Evolutionary conservation across 2,797 vertebrate species (phyloP).

Genomic region (Rhabdomys pumilio): DNA sequence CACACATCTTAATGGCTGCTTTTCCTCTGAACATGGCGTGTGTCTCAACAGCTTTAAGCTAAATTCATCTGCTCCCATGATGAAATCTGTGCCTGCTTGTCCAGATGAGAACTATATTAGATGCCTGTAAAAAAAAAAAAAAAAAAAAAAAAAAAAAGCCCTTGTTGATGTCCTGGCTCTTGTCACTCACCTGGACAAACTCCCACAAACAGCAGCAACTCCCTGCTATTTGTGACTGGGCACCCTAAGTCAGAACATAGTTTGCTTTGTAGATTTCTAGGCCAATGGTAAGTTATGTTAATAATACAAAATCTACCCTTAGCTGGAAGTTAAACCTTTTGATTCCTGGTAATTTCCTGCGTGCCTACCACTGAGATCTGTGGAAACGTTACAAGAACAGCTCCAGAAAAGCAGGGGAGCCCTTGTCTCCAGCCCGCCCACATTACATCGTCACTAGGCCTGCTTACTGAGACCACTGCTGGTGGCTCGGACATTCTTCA

Average conservation of each 20-base stretch:
- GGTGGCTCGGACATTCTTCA: constrained; percentile 46
- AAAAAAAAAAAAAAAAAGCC: background rate
- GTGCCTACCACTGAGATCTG: background rate
- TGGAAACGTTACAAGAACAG: constrained; percentile 21
- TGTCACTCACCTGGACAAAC: background rate
- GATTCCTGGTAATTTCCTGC: constrained; percentile 29
- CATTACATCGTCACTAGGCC: background rate
- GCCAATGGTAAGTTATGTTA: constrained; percentile 50
- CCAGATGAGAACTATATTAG: background rate
- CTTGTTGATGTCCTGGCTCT: background rate
- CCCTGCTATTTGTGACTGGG: background rate
- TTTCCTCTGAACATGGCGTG: background rate
- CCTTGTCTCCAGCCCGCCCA: constrained; percentile 19
- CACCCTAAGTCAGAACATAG: background rate
- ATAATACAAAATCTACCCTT: constrained; percentile 44
- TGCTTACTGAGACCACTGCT: constrained; percentile 61
- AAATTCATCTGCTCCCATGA: background rate
- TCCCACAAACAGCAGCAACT: background rate
- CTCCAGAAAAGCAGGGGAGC: background rate
- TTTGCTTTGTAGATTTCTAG: constrained; percentile 49
- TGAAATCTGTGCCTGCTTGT: background rate
- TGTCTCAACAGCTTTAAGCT: background rate
- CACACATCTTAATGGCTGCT: background rate
- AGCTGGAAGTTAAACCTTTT: constrained; percentile 49
- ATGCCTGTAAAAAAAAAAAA: constrained; percentile 6